Evolutionary conservation across 1,140 invertebrate genomes (phyloP), one percentile per base, ranked within the genome.

Genomic region (Drosophila rufa): DNA sequence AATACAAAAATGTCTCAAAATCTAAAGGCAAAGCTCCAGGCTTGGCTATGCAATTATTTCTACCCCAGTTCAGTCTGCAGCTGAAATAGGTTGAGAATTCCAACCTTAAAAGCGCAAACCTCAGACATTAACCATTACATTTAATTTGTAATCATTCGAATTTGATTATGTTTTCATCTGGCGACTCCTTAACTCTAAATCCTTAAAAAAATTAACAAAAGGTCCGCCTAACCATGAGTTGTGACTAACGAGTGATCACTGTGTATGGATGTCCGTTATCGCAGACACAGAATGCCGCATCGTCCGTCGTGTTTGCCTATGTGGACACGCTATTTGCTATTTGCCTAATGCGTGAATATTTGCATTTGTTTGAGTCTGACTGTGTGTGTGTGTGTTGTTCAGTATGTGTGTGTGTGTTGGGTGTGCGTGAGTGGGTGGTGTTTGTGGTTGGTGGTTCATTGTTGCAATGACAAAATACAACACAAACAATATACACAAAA

Each of bases 401-500:
- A 25, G 22, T 25, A 42, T 55, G 42, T 53, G 30, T 57, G 53
- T 56, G 48, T 56, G 66, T 36, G 50, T 46, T 60, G 50, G 55
- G 73, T 51, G 67, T 53, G 62, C 45, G 40, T 74, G 51, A 61
- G 70, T 69, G 74, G 60, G 62, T 74, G 74, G 40, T 74, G 65
- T 40, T 27, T 55, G 30, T 69, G 27, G 42, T 46, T 45, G 36
- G 33, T 71, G 50, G 15, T 42, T 71, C 12, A 30, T 59, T 73
- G 66, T 73, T 75, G 74, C 74, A 76, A 57, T 66, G 38, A 69
- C 55, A 79, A 64, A 73, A 56, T 42, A 59, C 55, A 67, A 69
- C 36, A 70, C 57, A 65, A 66, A 69, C 60, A 76, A 42, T 56
- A 30, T 56, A 25, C 57, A 65, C 36, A 60, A 75, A 66, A 56